Base-by-base conservation (phyloP, 1,140 invertebrate species). In the Atta texana region DNA sequence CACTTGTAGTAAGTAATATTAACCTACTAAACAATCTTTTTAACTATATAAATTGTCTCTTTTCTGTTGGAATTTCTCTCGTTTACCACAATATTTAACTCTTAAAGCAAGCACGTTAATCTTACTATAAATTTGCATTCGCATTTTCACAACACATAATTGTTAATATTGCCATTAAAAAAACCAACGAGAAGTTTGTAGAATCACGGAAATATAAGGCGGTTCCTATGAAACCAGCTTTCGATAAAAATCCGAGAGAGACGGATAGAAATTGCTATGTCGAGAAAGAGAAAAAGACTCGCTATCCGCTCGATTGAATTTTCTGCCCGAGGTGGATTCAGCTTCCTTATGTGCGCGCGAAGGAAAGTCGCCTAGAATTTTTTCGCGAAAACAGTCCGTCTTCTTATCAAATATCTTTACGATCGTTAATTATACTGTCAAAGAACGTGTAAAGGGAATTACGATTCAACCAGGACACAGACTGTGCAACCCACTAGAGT, bases 401-500 rank as follows among this genome's bases (percentile, higher is more conserved):
- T n/a, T 68, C 28, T 51, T 75, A 63, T 44, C 39, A 71, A 6
- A 21, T 28, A 24, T 81, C 31, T 85, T 90, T 77, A 71, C 57
- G 66, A 64, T 31, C 21, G n/a, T 51, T 55, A 69, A 81, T 86
- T 53, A 57, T 57, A 76, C 24, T 12, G 34, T 86, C 18, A 51
- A 12, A 5, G 57, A 12, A 18, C 31, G 57, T 81, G 28, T 77
- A 87, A 87, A 51, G 51, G 21, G 28, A 69, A 69, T 89, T 90
- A 90, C 88, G 63, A 91, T 90, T 89, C 87, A 91, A 51, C 84
- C 89, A 87, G 82, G 16, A 18, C 24, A 14, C 59, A 21, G 28
- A 44, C 28, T 24, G 76, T 86, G 53, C 81, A 76, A 51, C 68
- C 55, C 76, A 68, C 74, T 71, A 68, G 76, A 90, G 86, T 90